Evolutionary conservation across 2,113 vertebrate species (phyloP), one percentile per base, ranked within the genome.

Genomic region (Fukomys damarensis): DNA sequence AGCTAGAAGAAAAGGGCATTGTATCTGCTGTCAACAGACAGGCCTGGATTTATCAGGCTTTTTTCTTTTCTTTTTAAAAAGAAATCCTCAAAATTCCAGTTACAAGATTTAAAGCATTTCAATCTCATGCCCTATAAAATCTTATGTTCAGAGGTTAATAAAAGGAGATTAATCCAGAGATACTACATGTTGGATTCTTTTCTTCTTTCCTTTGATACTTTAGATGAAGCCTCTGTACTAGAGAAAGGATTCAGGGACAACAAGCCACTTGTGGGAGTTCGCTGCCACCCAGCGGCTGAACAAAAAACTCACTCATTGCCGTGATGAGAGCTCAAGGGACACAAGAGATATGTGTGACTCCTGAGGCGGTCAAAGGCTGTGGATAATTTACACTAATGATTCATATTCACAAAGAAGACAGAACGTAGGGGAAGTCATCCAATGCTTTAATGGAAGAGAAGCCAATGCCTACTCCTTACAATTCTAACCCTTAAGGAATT

Each of bases 261-360:
- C 22, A 13, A 28, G 11, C 46, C 65, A 92, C 68, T 58, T 5
- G 13, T 8, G 86, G 98, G 80, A 58, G 77, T 94, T 70, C 90
- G 95, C 97, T 98, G 97, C 98, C 98, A 98, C 94, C 98, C 95
- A 97, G 98, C 72, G 98, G 98, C 72, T 41, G 46, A 68, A 95
- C 96, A 26, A 41, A 0, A 4, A 74, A 95, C 79, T 54, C 0
- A 5, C 81, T 84, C 17, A 9, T 2, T 52, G 41, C 43, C 22
- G 24, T 2, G 3, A 16, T 35, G 3, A 0, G 19, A 41, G 20
- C 22, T 24, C 20, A 12, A 35, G 76, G 13, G 11, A 83, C 72
- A 43, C 17, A 20, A 76, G 32, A 22, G 0, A 0, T 38, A n/a
- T 17, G 20, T 30, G 0, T 0, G 22, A 20, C 49, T 81, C 46